Evolutionary conservation across 2,888 invertebrate genomes (phyloP), one percentile per base, ranked within the genome.

Genomic region (Uloborus plumipes): DNA sequence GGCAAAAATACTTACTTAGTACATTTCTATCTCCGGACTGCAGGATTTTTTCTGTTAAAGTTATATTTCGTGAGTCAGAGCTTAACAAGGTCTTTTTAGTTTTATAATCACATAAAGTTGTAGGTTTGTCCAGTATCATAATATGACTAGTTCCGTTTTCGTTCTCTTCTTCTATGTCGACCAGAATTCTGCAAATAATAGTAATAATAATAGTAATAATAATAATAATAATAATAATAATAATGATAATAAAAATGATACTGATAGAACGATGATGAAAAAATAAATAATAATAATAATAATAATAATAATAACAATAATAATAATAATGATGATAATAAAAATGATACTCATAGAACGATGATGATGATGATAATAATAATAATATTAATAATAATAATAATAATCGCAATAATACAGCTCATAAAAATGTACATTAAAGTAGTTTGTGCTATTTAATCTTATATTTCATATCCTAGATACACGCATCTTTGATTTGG

Each of bases 1-100:
- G 39, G 3, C 9, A 9, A 2, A 55, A 55, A 55, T 14, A 9
- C 67, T 58, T 80, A 80, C 80, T 70, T 20, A 81, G 47, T 20
- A 74, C 15, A n/a, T 81, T 81, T 20, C 67, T 7, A 15, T 81
- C 80, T 50, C 74, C 80, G 4, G 69, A 39, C 11, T 74, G 51
- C 11, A 81, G 31, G 4, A 70, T 39, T 2, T 26, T 59, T 22
- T 74, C 70, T 20, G 31, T 67, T n/a, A 81, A 31, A 0, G 80
- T 74, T 9, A 81, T 22, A 49, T 81, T 81, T 26, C 49, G 74
- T 18, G 58, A 20, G 6, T 69, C 64, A 15, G 73, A 55, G 13
- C 58, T 64, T 31, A 70, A 31, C 18, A 81, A 3, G 2, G 50
- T 50, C 20, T 74, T 81, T 18, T 75, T 69, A 20, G 73, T 18